Conservation (phyloP, 2,797 vertebrate genomes). For the Zalophus californianus region DNA sequence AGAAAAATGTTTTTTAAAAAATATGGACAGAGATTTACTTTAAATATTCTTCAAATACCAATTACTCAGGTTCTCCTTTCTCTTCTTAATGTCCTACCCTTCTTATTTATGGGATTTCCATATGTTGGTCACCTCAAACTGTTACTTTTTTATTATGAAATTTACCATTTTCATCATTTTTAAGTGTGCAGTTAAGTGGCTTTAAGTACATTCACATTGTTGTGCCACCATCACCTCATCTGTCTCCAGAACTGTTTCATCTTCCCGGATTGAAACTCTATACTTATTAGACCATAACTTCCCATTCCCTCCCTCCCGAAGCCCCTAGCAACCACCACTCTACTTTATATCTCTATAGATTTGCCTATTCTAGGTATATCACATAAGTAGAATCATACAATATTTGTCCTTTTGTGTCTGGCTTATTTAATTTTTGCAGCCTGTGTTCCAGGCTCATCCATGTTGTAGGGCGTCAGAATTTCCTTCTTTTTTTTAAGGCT, state of each 20-base stretch:
- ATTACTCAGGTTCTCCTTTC: not conserved
- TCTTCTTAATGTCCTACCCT: not conserved
- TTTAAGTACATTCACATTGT: not conserved
- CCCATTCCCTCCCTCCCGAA: fast-evolving
- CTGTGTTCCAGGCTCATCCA: not conserved
- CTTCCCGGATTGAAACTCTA: not conserved
- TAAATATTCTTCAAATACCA: not conserved
- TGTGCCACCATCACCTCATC: not conserved
- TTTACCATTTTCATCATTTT: not conserved
- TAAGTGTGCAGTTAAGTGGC: not conserved
- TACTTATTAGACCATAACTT: not conserved
- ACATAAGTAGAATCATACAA: not conserved
- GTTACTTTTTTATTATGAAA: not conserved
- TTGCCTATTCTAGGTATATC: not conserved
- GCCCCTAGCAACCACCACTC: not conserved
- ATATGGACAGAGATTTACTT: not conserved
- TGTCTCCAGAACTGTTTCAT: not conserved
- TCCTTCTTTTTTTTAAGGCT: not conserved
- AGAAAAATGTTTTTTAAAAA: not conserved
- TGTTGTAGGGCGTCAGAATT: not conserved
- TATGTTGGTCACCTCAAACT: not conserved
- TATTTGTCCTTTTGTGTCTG: not conserved
- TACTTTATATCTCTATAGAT: not conserved
- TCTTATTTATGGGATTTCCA: not conserved
- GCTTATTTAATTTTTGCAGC: not conserved